Evolutionary conservation across 2,888 invertebrate genomes (phyloP), one percentile per base, ranked within the genome.

Genomic region (Oligia strigilis): DNA sequence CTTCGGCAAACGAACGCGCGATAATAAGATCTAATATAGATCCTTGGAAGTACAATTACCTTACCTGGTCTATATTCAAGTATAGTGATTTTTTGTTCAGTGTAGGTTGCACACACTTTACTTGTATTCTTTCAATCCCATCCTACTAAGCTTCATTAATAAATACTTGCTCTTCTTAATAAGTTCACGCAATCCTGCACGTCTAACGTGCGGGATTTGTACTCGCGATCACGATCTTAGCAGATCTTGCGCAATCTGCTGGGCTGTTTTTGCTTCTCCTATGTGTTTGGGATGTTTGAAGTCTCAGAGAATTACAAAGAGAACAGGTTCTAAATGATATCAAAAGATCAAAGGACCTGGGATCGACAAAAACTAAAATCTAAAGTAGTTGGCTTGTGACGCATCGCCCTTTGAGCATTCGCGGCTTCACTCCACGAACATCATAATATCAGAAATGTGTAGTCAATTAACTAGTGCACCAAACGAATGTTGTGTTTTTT

Each of bases 321-420:
- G 49, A 75, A 76, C n/a, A 62, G 49, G 49, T 77, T 64, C 19
- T 77, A 29, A 76, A 64, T 14, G 65, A 79, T 52, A 46, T 66
- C 14, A n/a, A 46, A 66, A 58, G 46, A 52, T 43, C 43, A n/a
- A 43, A 43, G 52, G 62, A 40, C 52, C 8, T 73, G 52, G 14
- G 73, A 9, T 55, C 29, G 52, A 55, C 14, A 74, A 75, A 55
- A 40, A 52, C 40, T 72, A 19, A 71, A 70, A 70, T 52, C 71
- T 71, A 40, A 73, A 71, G 75, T 55, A 14, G n/a, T 40, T 19
- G 40, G 72, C 9, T 55, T 73, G 40, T 77, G 40, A 64, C 52
- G 62, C 49, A 77, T 52, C 29, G 52, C 64, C 78, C 23, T 78
- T 29, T 43, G 52, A 46, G 19, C 13, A 43, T 29, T 43, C 29